Conservation (phyloP, 2,113 vertebrate genomes). For the Chlorodrepanis virens region DNA sequence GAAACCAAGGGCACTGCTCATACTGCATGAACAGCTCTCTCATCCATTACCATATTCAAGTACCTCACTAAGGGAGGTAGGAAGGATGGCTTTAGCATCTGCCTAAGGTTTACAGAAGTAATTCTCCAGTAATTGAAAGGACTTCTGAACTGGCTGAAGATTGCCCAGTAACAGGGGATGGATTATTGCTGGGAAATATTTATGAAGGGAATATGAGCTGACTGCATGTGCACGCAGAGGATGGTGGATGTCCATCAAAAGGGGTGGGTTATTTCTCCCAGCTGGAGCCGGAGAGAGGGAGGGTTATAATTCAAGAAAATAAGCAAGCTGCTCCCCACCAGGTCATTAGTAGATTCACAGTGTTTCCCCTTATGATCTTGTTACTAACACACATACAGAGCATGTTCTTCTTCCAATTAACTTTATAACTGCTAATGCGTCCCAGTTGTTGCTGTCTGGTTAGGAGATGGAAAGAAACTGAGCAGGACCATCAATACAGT, state of each 20-base stretch:
- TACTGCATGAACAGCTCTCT: neutral
- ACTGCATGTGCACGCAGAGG: neutral
- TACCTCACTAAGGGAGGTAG: neutral
- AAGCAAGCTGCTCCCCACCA: neutral
- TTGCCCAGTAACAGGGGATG: neutral
- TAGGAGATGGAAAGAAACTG: neutral
- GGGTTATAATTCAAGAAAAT: neutral
- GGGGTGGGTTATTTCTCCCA: neutral
- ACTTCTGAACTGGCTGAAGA: neutral
- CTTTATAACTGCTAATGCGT: neutral
- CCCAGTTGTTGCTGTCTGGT: neutral
- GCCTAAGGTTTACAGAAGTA: neutral
- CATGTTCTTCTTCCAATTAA: neutral
- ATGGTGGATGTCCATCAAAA: neutral
- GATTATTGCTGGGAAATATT: neutral
- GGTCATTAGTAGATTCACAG: neutral
- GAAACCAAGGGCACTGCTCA: neutral
- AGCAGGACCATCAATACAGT: neutral
- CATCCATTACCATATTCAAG: neutral
- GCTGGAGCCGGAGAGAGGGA: neutral
- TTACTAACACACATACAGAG: neutral
- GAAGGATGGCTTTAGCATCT: neutral
- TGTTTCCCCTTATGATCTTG: neutral
- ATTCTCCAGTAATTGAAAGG: neutral
- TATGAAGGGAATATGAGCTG: neutral